phyloP scores from a whole-genome alignment of 1,140 invertebrate species.

The Ptiloglossa arizonensis region DNA sequence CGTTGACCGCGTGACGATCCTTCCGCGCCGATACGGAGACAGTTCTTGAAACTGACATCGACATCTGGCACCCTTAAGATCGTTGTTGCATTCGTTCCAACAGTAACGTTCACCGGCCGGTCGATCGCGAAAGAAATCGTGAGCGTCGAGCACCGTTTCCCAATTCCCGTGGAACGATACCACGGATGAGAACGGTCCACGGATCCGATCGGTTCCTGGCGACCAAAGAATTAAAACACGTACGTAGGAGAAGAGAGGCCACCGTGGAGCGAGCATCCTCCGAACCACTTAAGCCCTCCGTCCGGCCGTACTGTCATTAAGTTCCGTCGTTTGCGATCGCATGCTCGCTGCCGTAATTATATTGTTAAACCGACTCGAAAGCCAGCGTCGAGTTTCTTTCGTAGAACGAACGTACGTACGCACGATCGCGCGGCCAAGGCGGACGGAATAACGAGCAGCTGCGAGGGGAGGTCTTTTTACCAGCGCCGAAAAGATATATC shows the following conservation, averaged over 20 bases:
- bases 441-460: conserved; percentile 37
- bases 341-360: conserved; percentile 56
- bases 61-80: no score
- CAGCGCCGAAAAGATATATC: no score
- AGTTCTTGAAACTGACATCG: no score
- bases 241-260: neutral
- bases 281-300: conserved; percentile 34
- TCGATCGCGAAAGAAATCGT: neutral
- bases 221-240: neutral
- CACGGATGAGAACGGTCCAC: neutral
- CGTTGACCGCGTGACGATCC: no score
- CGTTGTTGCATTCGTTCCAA: no score
- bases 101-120: no score
- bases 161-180: neutral
- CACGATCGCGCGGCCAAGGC: neutral
- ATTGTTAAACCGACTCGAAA: conserved; percentile 52
- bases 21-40: no score
- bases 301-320: conserved; percentile 36
- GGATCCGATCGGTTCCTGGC: neutral
- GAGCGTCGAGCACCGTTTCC: neutral
- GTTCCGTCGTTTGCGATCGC: conserved; percentile 43
- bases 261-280: neutral
- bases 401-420: neutral
- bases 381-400: conserved; percentile 31
- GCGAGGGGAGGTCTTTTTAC: conserved; percentile 7